phyloP scores from a whole-genome alignment of 2,797 vertebrate species.

The Peromyscus eremicus region DNA sequence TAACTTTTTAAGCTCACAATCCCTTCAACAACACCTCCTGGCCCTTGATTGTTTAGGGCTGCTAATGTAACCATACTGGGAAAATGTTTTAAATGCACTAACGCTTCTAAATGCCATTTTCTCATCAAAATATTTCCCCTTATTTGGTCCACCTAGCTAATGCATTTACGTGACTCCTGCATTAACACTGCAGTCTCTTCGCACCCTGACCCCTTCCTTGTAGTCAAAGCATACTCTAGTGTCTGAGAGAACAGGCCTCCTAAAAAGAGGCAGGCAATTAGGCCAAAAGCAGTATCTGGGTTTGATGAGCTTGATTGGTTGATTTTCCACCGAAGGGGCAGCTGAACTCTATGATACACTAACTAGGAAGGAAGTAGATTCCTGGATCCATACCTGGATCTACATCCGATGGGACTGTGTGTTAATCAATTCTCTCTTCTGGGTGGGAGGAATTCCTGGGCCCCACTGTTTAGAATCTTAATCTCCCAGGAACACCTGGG shows the following conservation, averaged over 20 bases:
- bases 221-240: neutral
- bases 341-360: neutral
- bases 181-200: constrained; percentile 62
- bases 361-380: constrained; percentile 44
- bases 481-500: neutral
- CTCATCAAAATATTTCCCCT: constrained; percentile 80
- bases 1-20: constrained; percentile 77
- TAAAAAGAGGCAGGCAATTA: constrained; percentile 68
- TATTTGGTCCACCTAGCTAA: constrained; percentile 77
- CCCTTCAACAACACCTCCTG: constrained; percentile 60
- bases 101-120: constrained; percentile 75
- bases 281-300: constrained; percentile 48
- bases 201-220: constrained; percentile 63
- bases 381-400: neutral
- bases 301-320: constrained; percentile 61
- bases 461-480: neutral
- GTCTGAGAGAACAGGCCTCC: neutral
- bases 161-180: constrained; percentile 76
- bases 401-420: neutral
- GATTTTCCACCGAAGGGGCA: constrained; percentile 32
- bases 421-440: neutral
- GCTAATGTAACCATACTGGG: constrained; percentile 71
- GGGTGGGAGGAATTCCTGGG: neutral
- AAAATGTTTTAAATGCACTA: constrained; percentile 74
- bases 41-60: constrained; percentile 70